phyloP scores from a whole-genome alignment of 2,797 vertebrate genomes.

The Sebastes paucispinis region DNA sequence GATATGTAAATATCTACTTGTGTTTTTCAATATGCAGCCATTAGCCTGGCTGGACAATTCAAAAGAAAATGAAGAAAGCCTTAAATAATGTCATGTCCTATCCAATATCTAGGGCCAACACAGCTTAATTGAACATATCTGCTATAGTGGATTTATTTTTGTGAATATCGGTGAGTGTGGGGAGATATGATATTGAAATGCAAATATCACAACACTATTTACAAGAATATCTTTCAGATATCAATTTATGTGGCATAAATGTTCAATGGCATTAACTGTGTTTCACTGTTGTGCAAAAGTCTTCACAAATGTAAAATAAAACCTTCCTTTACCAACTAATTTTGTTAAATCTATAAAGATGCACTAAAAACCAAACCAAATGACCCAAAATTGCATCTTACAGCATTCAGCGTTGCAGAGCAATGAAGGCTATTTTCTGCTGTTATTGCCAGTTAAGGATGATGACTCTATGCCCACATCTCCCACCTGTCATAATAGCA shows the following conservation, averaged over 20 bases:
- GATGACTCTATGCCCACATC: constrained; percentile 3
- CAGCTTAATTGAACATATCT: not conserved
- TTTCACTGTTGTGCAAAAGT: not conserved
- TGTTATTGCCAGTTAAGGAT: not conserved
- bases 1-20: constrained; percentile 3
- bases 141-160: not conserved
- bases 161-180: not conserved
- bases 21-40: constrained; percentile 32
- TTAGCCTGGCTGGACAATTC: not conserved
- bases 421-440: not conserved
- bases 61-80: not conserved
- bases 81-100: not conserved
- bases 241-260: not conserved
- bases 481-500: constrained; percentile 22
- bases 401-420: not conserved
- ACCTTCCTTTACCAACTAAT: not conserved
- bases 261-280: not conserved
- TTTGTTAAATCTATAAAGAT: not conserved
- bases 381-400: not conserved
- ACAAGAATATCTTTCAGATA: not conserved
- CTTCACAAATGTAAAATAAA: not conserved
- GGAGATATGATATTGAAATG: not conserved
- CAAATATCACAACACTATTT: not conserved
- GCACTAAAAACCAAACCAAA: not conserved
- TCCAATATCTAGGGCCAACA: not conserved